A percentile compares a stretch with the other conserved stretches of the same genome.
Conservation (phyloP, 2,113 vertebrate genomes). For the Arenaria interpres region DNA sequence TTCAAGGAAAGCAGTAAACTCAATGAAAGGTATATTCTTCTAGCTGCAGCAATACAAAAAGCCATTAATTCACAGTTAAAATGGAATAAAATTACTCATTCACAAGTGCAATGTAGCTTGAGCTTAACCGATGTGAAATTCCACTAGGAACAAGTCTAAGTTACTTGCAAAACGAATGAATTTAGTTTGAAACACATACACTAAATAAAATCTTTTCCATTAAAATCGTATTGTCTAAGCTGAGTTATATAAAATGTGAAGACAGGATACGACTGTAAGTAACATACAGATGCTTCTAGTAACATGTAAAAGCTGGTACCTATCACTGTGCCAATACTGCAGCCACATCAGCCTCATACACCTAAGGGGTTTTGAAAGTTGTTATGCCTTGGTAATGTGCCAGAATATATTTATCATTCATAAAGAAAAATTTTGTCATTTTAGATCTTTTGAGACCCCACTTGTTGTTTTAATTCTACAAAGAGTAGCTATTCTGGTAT, state of each 20-base stretch:
- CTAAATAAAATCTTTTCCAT: neutral
- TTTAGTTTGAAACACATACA: neutral
- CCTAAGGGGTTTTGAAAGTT: neutral
- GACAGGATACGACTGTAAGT: neutral
- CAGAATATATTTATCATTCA: neutral
- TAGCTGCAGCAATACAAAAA: constrained; percentile 41
- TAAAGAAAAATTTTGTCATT: neutral
- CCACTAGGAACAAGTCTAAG: neutral
- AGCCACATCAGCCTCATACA: neutral
- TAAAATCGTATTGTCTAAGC: neutral
- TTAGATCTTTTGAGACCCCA: neutral
- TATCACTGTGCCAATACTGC: neutral
- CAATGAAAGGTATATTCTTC: constrained; percentile 1
- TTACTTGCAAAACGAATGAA: neutral
- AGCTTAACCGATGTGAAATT: constrained; percentile 28
- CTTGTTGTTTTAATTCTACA: neutral
- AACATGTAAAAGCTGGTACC: neutral
- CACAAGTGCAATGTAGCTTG: constrained; percentile 26
- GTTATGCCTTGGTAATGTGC: neutral
- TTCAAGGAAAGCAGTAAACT: constrained; percentile 39
- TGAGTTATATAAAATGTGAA: neutral
- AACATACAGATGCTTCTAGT: neutral
- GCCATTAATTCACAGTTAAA: constrained; percentile 53
- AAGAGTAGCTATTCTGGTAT: neutral
- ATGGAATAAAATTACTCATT: constrained; percentile 27